These are phyloP conservation scores for Aphrophora alni DNA, from an alignment of 2,888 invertebrate genomes.

Conservation along the genomic window DNA sequence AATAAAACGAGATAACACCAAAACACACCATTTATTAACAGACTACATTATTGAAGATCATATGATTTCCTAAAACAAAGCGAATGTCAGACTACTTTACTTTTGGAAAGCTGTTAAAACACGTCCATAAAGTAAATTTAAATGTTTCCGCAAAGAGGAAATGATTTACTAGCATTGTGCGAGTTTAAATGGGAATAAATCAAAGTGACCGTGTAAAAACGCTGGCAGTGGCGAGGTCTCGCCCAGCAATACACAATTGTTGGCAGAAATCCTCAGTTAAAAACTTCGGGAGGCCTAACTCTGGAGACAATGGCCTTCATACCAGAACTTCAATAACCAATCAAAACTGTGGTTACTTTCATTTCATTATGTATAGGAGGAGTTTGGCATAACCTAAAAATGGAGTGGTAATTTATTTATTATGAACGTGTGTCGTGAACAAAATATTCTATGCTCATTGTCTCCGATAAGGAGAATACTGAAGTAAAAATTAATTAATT, in stretches of 20 bases:
- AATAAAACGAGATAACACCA: no score
- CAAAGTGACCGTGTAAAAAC: neutral
- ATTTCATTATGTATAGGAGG: neutral
- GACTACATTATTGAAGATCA: no score
- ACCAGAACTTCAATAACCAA: neutral
- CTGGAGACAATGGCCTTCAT: neutral
- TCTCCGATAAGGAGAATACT: no score
- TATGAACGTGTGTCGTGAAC: no score
- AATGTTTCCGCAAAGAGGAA: neutral
- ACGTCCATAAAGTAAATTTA: neutral
- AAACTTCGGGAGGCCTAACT: no score
- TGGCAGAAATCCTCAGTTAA: neutral
- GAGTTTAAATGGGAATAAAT: neutral
- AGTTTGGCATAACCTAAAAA: constrained; percentile 7
- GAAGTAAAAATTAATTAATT: no score
- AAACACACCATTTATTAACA: no score
- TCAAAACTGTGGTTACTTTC: neutral
- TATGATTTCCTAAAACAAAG: no score
- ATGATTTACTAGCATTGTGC: neutral
- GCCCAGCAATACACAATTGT: neutral
- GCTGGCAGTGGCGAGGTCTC: neutral
- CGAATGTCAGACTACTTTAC: neutral
- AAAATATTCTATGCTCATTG: no score
- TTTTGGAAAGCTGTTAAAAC: neutral
- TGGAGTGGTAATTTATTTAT: no score